Evolutionary conservation across 2,113 vertebrate genomes (phyloP), one percentile per base, ranked within the genome.

Genomic region (Todiramphus saurophagus): DNA sequence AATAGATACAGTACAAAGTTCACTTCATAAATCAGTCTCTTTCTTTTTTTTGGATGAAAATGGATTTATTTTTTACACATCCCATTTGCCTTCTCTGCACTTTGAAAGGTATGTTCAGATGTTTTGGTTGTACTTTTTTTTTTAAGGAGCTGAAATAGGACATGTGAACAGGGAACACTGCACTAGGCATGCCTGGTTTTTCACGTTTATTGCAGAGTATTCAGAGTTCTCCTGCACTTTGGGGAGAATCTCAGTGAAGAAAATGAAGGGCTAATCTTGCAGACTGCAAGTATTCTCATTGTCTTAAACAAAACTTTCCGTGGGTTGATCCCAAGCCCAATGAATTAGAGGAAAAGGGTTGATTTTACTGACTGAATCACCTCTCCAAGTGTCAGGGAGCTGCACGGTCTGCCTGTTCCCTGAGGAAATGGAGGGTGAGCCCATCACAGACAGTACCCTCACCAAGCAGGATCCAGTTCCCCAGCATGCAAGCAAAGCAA

Each of bases 1-100:
- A 92, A 90, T 79, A 87, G 69, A 90, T 78, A 53, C 1, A 4
- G 35, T 56, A 53, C 84, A 79, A 93, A 92, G 88, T 95, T 95
- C 83, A 84, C 33, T 88, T 70, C 20, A 17, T 82, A 66, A 87
- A 82, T 69, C 51, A 68, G 39, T 68, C 60, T 79, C 23, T 70
- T 31, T 23, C 66, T 83, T 73, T 86, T 74, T 87, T 86, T 62
- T 78, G 46, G 15, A 77, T 87, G 46, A 85, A 92, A 93, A 62
- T 75, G 3, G 28, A 43, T 59, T 86, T 88, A 12, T 37, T 64
- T 90, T 94, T 90, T 48, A 64, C 37, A 78, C 76, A 78, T n/a
- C 39, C 24, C 16, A 6, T 68, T 89, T 94, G 68, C 62, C 44
- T 87, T 75, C 66, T 93, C 64, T 69, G 44, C 23, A n/a, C 48